A percentile compares a stretch with the other conserved stretches of the same genome.
These are phyloP conservation scores for Phrynocephalus forsythii DNA, from an alignment of 2,797 vertebrate genomes.

Conservation along the genomic window DNA sequence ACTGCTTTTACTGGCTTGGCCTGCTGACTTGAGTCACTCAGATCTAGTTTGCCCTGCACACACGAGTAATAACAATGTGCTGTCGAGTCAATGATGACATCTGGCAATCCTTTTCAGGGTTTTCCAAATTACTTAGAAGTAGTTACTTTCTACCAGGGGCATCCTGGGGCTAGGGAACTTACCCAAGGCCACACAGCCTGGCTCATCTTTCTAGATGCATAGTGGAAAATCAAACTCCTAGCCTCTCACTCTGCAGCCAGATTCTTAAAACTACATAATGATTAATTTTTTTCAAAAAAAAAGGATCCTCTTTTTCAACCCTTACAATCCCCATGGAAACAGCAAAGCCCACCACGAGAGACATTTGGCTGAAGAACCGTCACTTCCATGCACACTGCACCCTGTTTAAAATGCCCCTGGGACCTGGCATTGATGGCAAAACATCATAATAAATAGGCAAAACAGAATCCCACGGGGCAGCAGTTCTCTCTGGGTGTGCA, in stretches of 20 bases:
- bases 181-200: no score
- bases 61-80: no score
- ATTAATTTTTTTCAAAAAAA: not conserved
- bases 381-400: not conserved
- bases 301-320: not conserved
- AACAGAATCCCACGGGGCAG: not conserved
- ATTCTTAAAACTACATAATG: no score
- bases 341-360: not conserved
- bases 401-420: not conserved
- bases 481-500: not conserved
- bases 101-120: no score
- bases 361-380: not conserved
- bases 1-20: not conserved
- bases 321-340: not conserved
- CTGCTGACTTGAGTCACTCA: not conserved
- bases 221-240: no score
- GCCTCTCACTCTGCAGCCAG: no score
- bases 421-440: not conserved
- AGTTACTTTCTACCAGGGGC: no score
- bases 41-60: not conserved
- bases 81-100: no score
- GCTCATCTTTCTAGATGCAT: no score
- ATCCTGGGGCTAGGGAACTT: no score
- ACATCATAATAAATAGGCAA: not conserved
- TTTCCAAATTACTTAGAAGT: no score